Percentiles rank a stretch among this genome's conserved stretches.
phyloP scores from a whole-genome alignment of 2,113 vertebrate genomes.

The Chelonoidis abingdonii region DNA sequence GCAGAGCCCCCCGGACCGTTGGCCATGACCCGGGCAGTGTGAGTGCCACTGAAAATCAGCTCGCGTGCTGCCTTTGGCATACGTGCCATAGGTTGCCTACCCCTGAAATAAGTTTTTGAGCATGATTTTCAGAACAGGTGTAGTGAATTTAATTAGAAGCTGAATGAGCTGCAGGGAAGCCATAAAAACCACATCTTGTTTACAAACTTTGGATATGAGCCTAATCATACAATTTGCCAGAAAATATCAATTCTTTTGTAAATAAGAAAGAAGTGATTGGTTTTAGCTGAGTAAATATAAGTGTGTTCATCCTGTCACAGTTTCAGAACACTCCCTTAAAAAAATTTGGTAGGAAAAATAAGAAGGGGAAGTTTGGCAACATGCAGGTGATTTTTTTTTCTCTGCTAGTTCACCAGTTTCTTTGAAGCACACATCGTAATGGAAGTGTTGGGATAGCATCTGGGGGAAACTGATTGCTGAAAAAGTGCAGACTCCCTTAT shows the following conservation, averaged over 20 bases:
- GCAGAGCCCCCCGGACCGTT: too few species aligned
- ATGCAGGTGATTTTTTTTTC: not conserved
- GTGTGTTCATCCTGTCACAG: not conserved
- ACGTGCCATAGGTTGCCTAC: too few species aligned
- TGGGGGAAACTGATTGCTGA: not conserved
- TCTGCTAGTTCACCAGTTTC: not conserved
- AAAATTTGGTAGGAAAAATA: not conserved
- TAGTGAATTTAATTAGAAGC: not conserved
- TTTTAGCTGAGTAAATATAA: not conserved
- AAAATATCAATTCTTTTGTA: not conserved
- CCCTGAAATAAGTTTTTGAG: not conserved
- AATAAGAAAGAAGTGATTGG: not conserved
- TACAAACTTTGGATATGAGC: not conserved
- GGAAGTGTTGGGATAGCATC: not conserved
- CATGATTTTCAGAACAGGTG: not conserved
- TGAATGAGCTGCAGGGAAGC: not conserved
- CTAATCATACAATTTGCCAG: not conserved
- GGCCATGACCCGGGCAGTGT: too few species aligned
- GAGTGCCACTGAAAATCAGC: too few species aligned
- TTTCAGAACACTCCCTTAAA: not conserved
- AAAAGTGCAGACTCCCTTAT: not conserved
- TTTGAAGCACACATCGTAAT: not conserved
- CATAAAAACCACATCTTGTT: not conserved
- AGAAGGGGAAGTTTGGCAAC: too few species aligned
- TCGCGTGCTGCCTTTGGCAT: too few species aligned